These are phyloP conservation scores for Allolobophora icterica DNA, from an alignment of 2,888 invertebrate species.

Conservation along the genomic window DNA sequence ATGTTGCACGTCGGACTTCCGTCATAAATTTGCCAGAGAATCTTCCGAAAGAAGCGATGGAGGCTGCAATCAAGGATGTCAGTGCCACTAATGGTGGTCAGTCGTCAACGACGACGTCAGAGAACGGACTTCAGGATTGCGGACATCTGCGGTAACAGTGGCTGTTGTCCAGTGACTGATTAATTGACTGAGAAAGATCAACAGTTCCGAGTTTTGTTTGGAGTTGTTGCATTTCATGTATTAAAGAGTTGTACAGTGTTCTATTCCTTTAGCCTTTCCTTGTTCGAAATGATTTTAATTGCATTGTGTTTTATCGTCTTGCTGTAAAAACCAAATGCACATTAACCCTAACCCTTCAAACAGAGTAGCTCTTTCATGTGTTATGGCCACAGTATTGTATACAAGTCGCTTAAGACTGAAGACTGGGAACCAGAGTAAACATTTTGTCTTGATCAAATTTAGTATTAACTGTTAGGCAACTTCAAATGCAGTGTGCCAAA, in stretches of 20 bases:
- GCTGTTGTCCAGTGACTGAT: not conserved
- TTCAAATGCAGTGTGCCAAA: no score
- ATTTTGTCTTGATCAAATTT: no score
- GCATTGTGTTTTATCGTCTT: not conserved
- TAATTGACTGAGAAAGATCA: constrained; percentile 17
- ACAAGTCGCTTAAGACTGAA: no score
- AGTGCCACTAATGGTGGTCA: not conserved
- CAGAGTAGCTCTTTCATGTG: not conserved
- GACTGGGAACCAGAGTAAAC: no score
- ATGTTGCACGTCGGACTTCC: not conserved
- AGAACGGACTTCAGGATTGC: not conserved
- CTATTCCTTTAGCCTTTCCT: not conserved
- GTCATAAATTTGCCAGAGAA: constrained; percentile 12
- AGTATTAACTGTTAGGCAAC: no score
- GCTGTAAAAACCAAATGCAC: not conserved
- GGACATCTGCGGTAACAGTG: not conserved
- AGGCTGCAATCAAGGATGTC: not conserved
- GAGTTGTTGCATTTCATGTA: not conserved
- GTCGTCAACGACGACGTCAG: not conserved
- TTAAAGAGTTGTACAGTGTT: constrained; percentile 8
- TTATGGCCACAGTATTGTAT: not conserved
- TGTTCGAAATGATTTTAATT: not conserved
- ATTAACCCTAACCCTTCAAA: not conserved
- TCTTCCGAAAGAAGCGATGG: constrained; percentile 21
- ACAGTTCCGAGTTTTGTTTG: not conserved